A percentile compares a stretch with the other conserved stretches of the same genome.
Conservation (phyloP, 2,888 invertebrate species). For the Perdita meconis region DNA sequence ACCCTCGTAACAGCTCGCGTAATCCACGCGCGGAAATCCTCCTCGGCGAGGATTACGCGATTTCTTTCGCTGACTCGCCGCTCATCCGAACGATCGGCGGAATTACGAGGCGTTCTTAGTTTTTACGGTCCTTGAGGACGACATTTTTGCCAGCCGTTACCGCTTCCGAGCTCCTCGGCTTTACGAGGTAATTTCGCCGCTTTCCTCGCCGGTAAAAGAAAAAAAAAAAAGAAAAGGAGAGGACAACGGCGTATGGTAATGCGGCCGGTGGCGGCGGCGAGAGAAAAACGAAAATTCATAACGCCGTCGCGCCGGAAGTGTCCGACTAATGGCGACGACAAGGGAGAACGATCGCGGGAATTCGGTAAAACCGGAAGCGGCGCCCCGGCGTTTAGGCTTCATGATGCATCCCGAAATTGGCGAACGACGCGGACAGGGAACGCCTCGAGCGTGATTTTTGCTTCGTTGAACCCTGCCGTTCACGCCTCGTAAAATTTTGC, state of each 20-base stretch:
- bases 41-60: not conserved
- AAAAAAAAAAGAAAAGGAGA: not conserved
- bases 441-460: conserved; percentile 15
- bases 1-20: not conserved
- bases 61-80: not conserved
- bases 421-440: not conserved
- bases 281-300: conserved; percentile 27
- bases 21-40: not conserved
- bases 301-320: conserved; percentile 6
- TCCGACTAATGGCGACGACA: conserved; percentile 10
- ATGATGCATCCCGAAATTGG: not conserved
- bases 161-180: conserved; percentile 27
- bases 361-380: not conserved
- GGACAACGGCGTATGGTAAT: conserved; percentile 20
- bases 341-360: not conserved
- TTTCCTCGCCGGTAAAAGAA: too few species aligned
- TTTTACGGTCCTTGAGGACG: conserved; percentile 57
- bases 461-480: conserved; percentile 20
- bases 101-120: conserved; percentile 49
- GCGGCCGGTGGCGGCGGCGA: conserved; percentile 4
- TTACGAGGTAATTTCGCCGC: conserved; percentile 52
- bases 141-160: conserved; percentile 51
- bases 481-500: conserved; percentile 24
- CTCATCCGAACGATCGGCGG: conserved; percentile 11
- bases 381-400: not conserved